phyloP scores from a whole-genome alignment of 2,888 invertebrate species.

The Hymenopus coronatus region DNA sequence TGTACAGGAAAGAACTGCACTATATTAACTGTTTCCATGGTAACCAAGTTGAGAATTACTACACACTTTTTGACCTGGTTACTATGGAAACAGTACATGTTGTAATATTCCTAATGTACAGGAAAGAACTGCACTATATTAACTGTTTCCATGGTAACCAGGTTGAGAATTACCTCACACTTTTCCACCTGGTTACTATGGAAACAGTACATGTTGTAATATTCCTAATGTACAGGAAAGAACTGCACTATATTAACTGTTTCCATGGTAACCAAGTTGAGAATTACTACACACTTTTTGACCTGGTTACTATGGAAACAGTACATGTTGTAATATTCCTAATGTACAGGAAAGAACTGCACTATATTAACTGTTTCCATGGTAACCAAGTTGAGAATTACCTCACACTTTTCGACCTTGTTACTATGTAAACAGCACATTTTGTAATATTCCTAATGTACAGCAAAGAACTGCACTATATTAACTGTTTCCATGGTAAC shows the following conservation, averaged over 20 bases:
- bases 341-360: too few species aligned
- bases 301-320: too few species aligned
- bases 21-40: background rate
- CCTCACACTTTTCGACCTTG: too few species aligned
- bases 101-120: background rate
- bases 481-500: background rate
- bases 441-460: background rate
- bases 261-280: too few species aligned
- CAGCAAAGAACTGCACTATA: background rate
- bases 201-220: background rate
- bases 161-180: background rate
- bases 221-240: background rate
- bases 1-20: background rate
- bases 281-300: too few species aligned
- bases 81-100: background rate
- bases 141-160: background rate
- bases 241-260: background rate
- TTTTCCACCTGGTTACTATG: background rate
- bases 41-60: background rate
- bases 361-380: too few species aligned
- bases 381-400: too few species aligned
- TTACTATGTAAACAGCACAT: too few species aligned
- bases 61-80: background rate
- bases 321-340: too few species aligned
- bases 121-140: background rate